Evolutionary conservation across 2,113 vertebrate genomes (phyloP).

Genomic region (Toxostoma redivivum): DNA sequence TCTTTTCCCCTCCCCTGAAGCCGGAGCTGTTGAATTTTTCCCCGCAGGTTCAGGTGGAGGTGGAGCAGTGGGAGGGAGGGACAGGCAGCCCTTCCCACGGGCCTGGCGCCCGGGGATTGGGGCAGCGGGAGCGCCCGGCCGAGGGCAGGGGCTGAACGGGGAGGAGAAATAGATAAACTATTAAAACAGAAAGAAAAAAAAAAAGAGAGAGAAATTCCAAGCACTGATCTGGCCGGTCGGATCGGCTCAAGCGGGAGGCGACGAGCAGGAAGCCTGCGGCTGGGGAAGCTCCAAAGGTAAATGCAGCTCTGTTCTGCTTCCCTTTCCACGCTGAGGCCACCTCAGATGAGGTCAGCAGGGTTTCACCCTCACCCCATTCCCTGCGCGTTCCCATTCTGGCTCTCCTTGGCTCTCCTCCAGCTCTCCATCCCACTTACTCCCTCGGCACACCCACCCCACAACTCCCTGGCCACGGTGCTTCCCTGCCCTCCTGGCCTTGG

Average conservation of each 20-base stretch:
- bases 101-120: slow-evolving; percentile 1
- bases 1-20: not conserved
- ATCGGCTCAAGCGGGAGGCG: not conserved
- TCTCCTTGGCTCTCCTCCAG: not conserved
- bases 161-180: not conserved
- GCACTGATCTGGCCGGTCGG: not conserved
- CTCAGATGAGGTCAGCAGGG: not conserved
- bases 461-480: not conserved
- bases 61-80: slow-evolving; percentile 26
- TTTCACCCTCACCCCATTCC: not conserved
- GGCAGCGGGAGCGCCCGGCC: not conserved
- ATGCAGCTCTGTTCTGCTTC: not conserved
- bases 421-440: not conserved
- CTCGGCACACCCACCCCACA: not conserved
- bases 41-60: slow-evolving; percentile 24
- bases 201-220: not conserved
- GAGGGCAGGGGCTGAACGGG: not conserved
- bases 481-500: not conserved
- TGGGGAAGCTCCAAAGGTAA: slow-evolving; percentile 6
- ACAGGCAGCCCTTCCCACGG: not conserved
- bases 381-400: not conserved
- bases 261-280: not conserved
- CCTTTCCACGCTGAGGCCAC: fast-evolving
- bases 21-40: not conserved
- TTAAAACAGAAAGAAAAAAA: not conserved